These are phyloP conservation scores for Rhea pennata DNA, from an alignment of 2,113 vertebrate species.

Conservation along the genomic window DNA sequence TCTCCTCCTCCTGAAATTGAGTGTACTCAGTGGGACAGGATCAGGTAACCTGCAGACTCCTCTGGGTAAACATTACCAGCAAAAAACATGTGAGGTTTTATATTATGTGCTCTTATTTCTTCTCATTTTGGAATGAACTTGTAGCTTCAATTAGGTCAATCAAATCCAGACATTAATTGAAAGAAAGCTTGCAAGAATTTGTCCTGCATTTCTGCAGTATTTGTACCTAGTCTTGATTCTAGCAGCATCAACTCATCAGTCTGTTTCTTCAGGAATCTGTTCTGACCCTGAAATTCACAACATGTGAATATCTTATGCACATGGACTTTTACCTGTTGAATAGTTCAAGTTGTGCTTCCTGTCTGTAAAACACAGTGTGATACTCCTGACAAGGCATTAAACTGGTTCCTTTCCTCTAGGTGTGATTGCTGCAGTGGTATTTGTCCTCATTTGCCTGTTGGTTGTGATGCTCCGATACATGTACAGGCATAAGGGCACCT, in stretches of 20 bases:
- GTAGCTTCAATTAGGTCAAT: neutral
- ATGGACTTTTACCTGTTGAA: neutral
- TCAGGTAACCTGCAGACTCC: neutral
- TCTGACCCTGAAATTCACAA: neutral
- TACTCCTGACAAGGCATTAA: neutral
- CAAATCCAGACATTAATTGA: neutral
- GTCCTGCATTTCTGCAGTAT: neutral
- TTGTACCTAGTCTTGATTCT: neutral
- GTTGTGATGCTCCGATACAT: constrained; percentile 75
- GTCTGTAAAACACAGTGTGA: neutral
- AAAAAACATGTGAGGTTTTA: neutral
- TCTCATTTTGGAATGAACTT: neutral
- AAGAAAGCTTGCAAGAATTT: neutral
- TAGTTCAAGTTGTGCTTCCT: neutral
- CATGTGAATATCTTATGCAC: accelerated
- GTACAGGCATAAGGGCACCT: constrained; percentile 83
- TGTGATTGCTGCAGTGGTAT: constrained; percentile 73
- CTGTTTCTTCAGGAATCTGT: neutral
- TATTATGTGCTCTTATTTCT: neutral
- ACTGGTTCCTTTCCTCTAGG: constrained; percentile 64
- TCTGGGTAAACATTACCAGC: accelerated
- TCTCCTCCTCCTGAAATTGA: neutral
- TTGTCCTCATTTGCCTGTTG: constrained; percentile 79
- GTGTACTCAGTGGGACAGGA: neutral
- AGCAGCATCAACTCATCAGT: neutral